Conservation (phyloP, 1,140 invertebrate species). For the Chelonus insularis region DNA sequence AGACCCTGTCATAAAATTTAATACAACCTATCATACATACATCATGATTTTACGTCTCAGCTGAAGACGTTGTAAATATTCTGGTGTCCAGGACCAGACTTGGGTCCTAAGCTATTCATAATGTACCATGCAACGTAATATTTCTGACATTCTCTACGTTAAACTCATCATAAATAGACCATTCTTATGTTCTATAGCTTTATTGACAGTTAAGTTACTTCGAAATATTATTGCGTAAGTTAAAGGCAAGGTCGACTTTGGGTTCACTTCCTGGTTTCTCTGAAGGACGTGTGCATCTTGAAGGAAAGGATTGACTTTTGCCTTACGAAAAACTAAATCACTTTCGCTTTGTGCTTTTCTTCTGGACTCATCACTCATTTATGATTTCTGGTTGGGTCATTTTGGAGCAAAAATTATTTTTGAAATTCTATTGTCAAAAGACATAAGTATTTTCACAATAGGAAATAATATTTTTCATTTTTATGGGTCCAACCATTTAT, state of each 20-base stretch:
- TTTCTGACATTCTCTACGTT: background rate
- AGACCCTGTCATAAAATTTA: slow-evolving; percentile 33
- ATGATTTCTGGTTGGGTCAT: too few species aligned
- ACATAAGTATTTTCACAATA: too few species aligned
- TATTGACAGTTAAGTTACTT: slow-evolving; percentile 2
- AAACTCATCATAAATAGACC: too few species aligned
- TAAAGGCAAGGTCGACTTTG: slow-evolving; percentile 7
- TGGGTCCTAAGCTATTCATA: background rate
- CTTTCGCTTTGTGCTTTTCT: too few species aligned
- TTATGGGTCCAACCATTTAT: too few species aligned
- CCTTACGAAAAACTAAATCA: background rate
- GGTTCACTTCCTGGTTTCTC: slow-evolving; percentile 5
- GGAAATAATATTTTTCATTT: too few species aligned
- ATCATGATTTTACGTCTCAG: slow-evolving; percentile 31
- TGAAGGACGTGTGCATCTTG: background rate
- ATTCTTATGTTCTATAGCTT: background rate
- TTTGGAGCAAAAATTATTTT: too few species aligned
- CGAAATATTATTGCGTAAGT: slow-evolving; percentile 11
- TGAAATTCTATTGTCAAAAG: too few species aligned
- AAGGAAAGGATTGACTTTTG: slow-evolving; percentile 4
- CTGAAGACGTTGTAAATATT: slow-evolving; percentile 32
- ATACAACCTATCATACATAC: slow-evolving; percentile 33
- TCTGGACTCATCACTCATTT: too few species aligned
- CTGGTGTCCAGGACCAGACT: background rate
- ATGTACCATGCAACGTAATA: slow-evolving; percentile 8